Percentiles rank a stretch among this genome's conserved stretches.
Conservation (phyloP, 2,113 vertebrate genomes). For the Polypterus bichir region DNA sequence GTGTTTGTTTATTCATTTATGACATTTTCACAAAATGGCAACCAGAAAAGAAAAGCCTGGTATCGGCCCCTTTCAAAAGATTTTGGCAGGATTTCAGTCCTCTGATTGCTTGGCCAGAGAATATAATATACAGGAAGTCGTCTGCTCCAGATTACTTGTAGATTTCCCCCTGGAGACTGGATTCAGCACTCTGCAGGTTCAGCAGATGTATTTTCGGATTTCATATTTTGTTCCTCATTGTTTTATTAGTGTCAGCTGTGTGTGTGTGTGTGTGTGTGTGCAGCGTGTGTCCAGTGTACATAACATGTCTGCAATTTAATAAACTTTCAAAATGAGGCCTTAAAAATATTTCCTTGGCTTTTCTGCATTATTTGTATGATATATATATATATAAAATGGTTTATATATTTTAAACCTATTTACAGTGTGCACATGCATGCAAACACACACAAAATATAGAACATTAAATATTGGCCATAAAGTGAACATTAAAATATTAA, state of each 20-base stretch:
- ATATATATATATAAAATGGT: no score
- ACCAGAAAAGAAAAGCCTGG: constrained; percentile 16
- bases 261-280: not conserved
- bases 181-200: constrained; percentile 29
- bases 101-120: constrained; percentile 29
- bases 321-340: no score
- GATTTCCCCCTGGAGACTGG: constrained; percentile 17
- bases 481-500: no score
- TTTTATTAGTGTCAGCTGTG: not conserved
- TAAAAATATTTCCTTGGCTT: no score
- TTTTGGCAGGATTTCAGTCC: constrained; percentile 37
- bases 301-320: no score
- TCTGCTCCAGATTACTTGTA: constrained; percentile 20
- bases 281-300: no score
- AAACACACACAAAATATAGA: no score
- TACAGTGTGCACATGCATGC: no score
- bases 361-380: no score
- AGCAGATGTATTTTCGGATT: constrained; percentile 25
- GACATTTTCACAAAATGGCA: constrained; percentile 18
- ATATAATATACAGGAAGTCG: constrained; percentile 31
- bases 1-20: no score
- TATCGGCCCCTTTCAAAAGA: constrained; percentile 7
- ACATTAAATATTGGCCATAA: no score
- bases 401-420: no score
- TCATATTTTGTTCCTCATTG: not conserved